Evolutionary conservation across 2,113 vertebrate genomes (phyloP), one percentile per base, ranked within the genome.

Genomic region (Myrmecophaga tridactyla): DNA sequence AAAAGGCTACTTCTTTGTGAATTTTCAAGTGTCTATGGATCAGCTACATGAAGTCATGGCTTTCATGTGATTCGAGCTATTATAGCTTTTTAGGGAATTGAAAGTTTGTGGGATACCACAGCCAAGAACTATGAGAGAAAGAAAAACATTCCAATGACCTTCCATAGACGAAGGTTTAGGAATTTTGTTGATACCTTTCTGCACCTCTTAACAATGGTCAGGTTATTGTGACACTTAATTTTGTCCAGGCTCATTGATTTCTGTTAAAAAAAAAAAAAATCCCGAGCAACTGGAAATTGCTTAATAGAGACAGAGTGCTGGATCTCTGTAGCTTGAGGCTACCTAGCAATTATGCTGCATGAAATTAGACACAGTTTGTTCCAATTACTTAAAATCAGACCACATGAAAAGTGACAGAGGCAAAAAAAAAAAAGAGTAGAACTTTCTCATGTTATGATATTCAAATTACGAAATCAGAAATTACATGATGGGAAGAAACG

Each of bases 281-380:
- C 97, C 94, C 97, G 96, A 98, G 98, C 98, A 98, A 98, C 98
- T 98, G 98, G 97, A 98, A 98, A 99, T 98, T 98, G 96, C 97
- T 98, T 98, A 97, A 98, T 97, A 97, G 98, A 98, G 97, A 98
- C 97, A 98, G 97, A 98, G 97, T 98, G 97, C 97, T 98, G 97
- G 96, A 96, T 98, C 96, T 97, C 95, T 97, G 96, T 98, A 98
- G 98, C 99, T 99, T 92, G 98, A 98, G 98, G 98, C 98, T 96
- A 95, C 97, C 96, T 98, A 94, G 97, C 98, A 98, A 98, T 99
- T 99, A 98, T 98, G 97, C 98, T 98, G 97, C 98, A 98, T 98
- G 97, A 99, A 98, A 99, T 99, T 99, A 98, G 98, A 98, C 98
- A 98, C 98, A 98, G 98, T 98, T 99, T 99, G 98, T 98, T 98